Evolutionary conservation across 2,888 invertebrate species (phyloP), one percentile per base, ranked within the genome.

Genomic region (Dusona sp.): DNA sequence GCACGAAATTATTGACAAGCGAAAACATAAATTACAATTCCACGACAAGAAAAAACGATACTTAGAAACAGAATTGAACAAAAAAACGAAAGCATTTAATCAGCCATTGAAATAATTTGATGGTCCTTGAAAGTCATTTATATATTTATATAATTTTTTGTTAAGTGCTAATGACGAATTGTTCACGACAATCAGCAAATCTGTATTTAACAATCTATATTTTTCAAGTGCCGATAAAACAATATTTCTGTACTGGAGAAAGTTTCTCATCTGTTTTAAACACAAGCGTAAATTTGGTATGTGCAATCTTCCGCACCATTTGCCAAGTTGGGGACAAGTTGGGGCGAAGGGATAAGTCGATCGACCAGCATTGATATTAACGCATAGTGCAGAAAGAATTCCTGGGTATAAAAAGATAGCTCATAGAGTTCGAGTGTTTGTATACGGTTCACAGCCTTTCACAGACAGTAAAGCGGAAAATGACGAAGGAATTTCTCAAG

Each of bases 261-360:
- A 19, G 13, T 36, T 29, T 51, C 67, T 7, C 45, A 33, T 77
- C 16, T 42, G 51, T 13, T 29, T 61, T 9, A 13, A 61, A 38
- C 22, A 19, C 9, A 42, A 29, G 68, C 70, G 57, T 54, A 38
- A 70, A 79, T 57, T 57, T 33, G 38, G 29, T 33, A 70, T 70
- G 42, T 33, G 29, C 42, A 57, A 70, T 42, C 29, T 54, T 70
- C 38, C 51, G 78, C 19, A 51, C 3, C 78, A 77, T 79, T 19
- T 79, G 57, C 25, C 68, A n/a, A 48, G 29, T 48, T 33, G 22
- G 22, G n/a, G n/a, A 33, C 42, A 9, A 7, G 51, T 51, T 19
- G 9, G 73, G 48, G 79, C 13, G 42, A 13, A 57, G n/a, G 11
- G 42, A 80, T 73, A 74, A 81, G 64, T 81, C 54, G 80, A 65